Conservation (phyloP, 2,797 vertebrate genomes). For the Enteromius trimaculatus region DNA sequence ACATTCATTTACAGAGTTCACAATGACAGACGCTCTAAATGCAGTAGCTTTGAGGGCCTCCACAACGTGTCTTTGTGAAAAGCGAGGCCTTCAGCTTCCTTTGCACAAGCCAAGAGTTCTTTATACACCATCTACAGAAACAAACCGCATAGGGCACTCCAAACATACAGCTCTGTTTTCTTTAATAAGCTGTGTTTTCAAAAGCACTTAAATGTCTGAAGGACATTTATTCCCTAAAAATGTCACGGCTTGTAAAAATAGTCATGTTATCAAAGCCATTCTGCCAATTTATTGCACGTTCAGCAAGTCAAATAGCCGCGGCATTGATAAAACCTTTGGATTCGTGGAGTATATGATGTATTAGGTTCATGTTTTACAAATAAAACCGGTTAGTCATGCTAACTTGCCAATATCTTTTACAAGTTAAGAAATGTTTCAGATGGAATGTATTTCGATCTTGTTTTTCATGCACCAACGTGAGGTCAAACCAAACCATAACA, state of each 20-base stretch:
- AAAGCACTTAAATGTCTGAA: slow-evolving; percentile 64
- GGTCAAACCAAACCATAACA: not conserved
- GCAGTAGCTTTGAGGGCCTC: slow-evolving; percentile 68
- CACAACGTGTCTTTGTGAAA: slow-evolving; percentile 71
- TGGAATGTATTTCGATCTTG: not conserved
- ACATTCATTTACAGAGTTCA: slow-evolving; percentile 77
- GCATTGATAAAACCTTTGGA: slow-evolving; percentile 21
- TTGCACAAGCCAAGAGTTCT: slow-evolving; percentile 66
- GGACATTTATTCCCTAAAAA: slow-evolving; percentile 66
- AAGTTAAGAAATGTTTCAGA: slow-evolving; percentile 3
- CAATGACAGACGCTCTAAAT: slow-evolving; percentile 70
- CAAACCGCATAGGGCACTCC: slow-evolving; percentile 67
- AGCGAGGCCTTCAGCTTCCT: slow-evolving; percentile 65
- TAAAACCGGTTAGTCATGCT: not conserved
- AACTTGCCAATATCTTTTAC: slow-evolving; percentile 38
- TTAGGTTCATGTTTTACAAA: not conserved
- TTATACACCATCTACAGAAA: slow-evolving; percentile 67
- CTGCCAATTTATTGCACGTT: slow-evolving; percentile 50
- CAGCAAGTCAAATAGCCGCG: slow-evolving; percentile 38
- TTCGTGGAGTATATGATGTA: slow-evolving; percentile 23
- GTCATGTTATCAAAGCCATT: slow-evolving; percentile 51
- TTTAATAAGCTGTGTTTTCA: slow-evolving; percentile 80
- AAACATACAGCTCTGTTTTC: slow-evolving; percentile 77
- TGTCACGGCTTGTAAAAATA: slow-evolving; percentile 65
- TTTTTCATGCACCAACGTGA: not conserved